Conservation (phyloP, 2,797 vertebrate species). For the Arremon aurantiirostris region DNA sequence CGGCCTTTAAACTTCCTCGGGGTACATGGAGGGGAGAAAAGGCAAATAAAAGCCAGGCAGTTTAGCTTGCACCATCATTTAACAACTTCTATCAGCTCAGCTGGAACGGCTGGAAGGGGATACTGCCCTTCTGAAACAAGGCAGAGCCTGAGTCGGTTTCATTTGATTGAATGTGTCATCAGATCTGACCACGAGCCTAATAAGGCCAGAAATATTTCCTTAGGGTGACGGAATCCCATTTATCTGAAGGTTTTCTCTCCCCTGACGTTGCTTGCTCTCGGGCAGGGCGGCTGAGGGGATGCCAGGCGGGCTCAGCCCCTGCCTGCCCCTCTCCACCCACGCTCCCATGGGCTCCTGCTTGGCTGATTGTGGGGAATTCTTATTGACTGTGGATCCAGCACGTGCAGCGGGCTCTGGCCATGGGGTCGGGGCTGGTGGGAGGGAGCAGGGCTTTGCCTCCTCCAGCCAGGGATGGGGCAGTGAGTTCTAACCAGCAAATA, state of each 20-base stretch:
- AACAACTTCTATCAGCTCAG: background rate
- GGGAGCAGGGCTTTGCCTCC: background rate
- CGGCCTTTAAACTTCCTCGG: background rate
- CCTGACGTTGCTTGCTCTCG: background rate
- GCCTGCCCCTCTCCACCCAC: background rate
- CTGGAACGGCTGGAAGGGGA: slow-evolving; percentile 58
- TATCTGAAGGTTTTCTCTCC: background rate
- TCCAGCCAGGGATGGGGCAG: background rate
- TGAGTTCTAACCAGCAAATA: background rate
- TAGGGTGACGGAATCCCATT: background rate
- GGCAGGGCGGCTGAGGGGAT: background rate
- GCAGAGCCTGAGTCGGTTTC: fast-evolving
- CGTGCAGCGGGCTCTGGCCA: fast-evolving
- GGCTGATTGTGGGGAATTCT: background rate
- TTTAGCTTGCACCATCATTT: background rate
- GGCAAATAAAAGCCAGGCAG: background rate
- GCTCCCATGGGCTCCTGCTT: background rate
- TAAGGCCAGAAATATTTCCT: background rate
- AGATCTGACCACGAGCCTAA: background rate
- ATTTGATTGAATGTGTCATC: background rate
- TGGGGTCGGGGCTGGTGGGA: background rate
- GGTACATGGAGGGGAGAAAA: background rate
- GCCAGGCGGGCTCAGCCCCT: background rate
- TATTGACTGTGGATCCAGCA: background rate
- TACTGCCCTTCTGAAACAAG: background rate